Evolutionary conservation across 2,888 invertebrate genomes (phyloP).

Genomic region (Volucella bombylans): DNA sequence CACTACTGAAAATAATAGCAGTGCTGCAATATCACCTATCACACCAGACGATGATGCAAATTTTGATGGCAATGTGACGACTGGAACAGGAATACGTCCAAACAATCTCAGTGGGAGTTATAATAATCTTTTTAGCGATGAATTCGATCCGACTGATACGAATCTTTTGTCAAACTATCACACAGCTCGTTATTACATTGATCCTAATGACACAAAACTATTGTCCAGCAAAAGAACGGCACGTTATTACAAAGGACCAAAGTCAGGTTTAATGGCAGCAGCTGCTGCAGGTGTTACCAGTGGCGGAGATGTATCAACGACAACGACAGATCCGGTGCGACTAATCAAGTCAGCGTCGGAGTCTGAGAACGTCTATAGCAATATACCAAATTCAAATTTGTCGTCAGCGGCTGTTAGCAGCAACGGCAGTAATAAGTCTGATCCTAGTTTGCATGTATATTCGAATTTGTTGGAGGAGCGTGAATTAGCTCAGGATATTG

Average conservation of each 20-base stretch:
- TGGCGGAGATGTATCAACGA: slow-evolving; percentile 66
- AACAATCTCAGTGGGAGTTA: slow-evolving; percentile 82
- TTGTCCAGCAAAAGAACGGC: slow-evolving; percentile 65
- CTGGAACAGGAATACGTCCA: slow-evolving; percentile 78
- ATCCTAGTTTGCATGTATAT: slow-evolving; percentile 81
- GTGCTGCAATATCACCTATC: slow-evolving; percentile 77
- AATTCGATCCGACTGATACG: slow-evolving; percentile 77
- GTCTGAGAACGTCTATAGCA: slow-evolving; percentile 82
- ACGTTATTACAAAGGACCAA: slow-evolving; percentile 75
- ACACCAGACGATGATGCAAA: slow-evolving; percentile 81
- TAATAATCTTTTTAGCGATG: slow-evolving; percentile 81
- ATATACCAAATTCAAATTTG: slow-evolving; percentile 79
- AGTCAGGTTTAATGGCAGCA: slow-evolving; percentile 71
- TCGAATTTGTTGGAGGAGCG: slow-evolving; percentile 82
- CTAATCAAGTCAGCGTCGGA: slow-evolving; percentile 78
- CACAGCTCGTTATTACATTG: slow-evolving; percentile 69
- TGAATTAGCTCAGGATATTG: slow-evolving; percentile 74
- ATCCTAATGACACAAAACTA: slow-evolving; percentile 65
- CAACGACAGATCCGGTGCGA: slow-evolving; percentile 51
- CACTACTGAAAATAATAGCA: slow-evolving; percentile 73
- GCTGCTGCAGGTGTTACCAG: slow-evolving; percentile 63
- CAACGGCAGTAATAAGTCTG: slow-evolving; percentile 75
- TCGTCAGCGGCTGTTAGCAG: slow-evolving; percentile 67
- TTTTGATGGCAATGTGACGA: slow-evolving; percentile 77
- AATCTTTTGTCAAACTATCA: slow-evolving; percentile 65